These are phyloP conservation scores for Phaethon lepturus DNA, from an alignment of 2,113 vertebrate genomes.

Conservation along the genomic window DNA sequence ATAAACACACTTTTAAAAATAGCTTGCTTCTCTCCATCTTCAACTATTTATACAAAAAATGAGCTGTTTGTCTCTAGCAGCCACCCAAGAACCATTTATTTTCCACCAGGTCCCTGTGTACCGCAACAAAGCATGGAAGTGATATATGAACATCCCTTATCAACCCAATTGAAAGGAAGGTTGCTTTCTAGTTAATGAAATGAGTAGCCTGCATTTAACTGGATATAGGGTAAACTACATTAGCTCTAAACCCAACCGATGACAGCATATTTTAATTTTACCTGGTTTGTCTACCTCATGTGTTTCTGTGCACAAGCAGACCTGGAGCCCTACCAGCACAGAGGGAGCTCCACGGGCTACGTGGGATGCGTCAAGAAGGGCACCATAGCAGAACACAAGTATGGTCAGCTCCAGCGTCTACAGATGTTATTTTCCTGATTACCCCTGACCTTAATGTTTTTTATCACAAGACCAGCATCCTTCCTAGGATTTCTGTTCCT, in stretches of 20 bases:
- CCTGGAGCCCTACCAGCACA: not conserved
- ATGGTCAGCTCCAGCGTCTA: not conserved
- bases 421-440: not conserved
- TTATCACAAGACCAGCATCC: not conserved
- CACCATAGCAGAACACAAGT: not conserved
- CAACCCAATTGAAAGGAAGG: not conserved
- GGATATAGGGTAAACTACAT: not conserved
- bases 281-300: rapidly evolving
- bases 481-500: not conserved
- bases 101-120: not conserved
- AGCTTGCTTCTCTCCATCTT: not conserved
- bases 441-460: not conserved
- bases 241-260: not conserved
- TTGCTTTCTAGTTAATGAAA: not conserved
- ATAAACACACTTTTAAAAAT: not conserved
- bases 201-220: not conserved
- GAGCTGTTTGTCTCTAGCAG: not conserved
- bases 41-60: not conserved
- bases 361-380: not conserved
- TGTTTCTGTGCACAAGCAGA: not conserved
- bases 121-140: not conserved
- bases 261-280: not conserved
- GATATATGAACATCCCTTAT: not conserved
- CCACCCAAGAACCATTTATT: not conserved
- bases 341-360: not conserved